Evolutionary conservation across 1,140 invertebrate genomes (phyloP), one percentile per base, ranked within the genome.

Genomic region (Tribolium castaneum): DNA sequence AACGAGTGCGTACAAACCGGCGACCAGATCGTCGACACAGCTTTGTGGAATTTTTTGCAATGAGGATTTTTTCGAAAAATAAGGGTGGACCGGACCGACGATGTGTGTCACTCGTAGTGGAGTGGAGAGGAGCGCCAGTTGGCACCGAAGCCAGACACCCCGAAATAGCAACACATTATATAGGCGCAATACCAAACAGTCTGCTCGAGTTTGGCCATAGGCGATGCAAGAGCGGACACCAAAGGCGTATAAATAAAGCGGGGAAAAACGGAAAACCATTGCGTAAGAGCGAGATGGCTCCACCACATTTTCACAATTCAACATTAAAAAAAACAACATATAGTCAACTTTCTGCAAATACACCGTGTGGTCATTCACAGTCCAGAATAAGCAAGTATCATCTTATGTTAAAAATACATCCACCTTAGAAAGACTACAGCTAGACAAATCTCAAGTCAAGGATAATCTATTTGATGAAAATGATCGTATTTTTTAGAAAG

Each of bases 141-240:
- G 83, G 83, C 83, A 84, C 78, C 82, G 45, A 62, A 81, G 72
- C 82, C 83, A 84, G 83, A 84, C 83, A 81, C 81, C 81, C 83
- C 79, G 78, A 84, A 84, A 84, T 84, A 84, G 83, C 83, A 80
- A 72, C 81, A 81, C 81, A 83, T 82, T 81, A 81, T 73, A 73
- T 77, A 80, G 82, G 82, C 80, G 83, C 83, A 83, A 83, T 83
- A 83, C 82, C 82, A 83, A 84, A 84, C 83, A 84, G 83, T 84
- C 82, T 83, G 80, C 81, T 79, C 66, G 70, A 62, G 34, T 79
- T 76, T 51, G 73, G 73, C 12, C 16, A 45, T 56, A 71, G 56
- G n/a, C 16, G 25, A 45, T 76, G 22, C 62, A 45, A 56, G 51
- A 71, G 30, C 71, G 54, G 52, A 52, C 73, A 62, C 78, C 52